These are phyloP conservation scores for Lepus townsendii DNA, from an alignment of 2,797 vertebrate genomes.

Conservation along the genomic window DNA sequence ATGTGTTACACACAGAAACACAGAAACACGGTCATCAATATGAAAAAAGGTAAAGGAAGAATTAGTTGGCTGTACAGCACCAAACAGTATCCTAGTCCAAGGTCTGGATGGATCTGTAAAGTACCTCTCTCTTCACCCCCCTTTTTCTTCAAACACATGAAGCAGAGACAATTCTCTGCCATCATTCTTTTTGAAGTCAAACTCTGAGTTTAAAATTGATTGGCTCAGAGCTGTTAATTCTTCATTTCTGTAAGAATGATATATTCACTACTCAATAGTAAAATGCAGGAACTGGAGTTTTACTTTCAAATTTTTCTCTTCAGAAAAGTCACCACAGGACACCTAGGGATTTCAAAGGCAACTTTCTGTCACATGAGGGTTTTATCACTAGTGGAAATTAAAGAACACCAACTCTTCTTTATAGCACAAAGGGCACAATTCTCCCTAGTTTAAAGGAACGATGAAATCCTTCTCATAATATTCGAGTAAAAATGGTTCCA, in stretches of 20 bases:
- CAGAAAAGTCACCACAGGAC: neutral
- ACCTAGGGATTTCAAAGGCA: neutral
- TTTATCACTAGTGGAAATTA: neutral
- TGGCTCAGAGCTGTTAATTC: neutral
- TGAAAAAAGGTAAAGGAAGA: too few species aligned
- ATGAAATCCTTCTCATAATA: constrained; percentile 23
- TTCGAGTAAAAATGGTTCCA: constrained; percentile 64
- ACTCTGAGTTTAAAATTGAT: neutral
- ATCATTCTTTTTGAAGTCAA: constrained; percentile 2
- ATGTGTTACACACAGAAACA: too few species aligned
- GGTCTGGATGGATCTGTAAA: neutral
- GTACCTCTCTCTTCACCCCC: neutral
- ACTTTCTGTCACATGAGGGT: neutral
- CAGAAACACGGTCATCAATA: too few species aligned
- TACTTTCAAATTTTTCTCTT: constrained; percentile 51
- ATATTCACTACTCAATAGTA: neutral
- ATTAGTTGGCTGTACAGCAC: neutral
- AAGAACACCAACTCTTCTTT: neutral
- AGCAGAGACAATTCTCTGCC: neutral
- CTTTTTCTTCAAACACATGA: neutral
- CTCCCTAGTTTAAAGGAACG: constrained; percentile 65
- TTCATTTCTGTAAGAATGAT: constrained; percentile 10
- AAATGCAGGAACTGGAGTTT: neutral
- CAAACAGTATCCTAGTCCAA: neutral
- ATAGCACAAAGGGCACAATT: constrained; percentile 31